Evolutionary conservation across 2,113 vertebrate genomes (phyloP).

Genomic region (Bufo bufo): DNA sequence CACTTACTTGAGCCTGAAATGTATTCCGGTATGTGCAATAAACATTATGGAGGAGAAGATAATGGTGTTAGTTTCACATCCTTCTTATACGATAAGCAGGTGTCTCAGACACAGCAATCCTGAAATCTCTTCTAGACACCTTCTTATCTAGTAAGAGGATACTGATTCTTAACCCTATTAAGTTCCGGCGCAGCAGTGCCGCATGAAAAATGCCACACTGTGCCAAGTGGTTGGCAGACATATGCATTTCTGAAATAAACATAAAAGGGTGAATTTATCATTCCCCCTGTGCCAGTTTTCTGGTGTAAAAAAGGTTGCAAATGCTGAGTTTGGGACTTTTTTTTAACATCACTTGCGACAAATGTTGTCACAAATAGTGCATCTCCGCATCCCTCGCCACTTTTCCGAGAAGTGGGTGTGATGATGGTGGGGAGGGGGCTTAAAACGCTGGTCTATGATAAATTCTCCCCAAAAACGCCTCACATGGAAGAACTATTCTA

Average conservation of each 20-base stretch:
- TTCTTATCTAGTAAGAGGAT: slow-evolving; percentile 55
- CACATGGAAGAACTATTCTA: no score
- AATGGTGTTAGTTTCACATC: slow-evolving; percentile 34
- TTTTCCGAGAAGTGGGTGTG: no score
- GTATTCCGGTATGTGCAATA: not conserved
- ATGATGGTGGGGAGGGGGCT: no score
- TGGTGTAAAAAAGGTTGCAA: no score
- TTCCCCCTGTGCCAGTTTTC: no score
- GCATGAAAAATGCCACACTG: not conserved
- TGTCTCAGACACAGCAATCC: slow-evolving; percentile 36
- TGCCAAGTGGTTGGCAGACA: not conserved
- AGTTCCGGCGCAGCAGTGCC: slow-evolving; percentile 12
- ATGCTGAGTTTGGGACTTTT: no score
- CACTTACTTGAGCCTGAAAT: not conserved
- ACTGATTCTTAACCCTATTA: slow-evolving; percentile 50
- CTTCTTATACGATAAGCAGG: slow-evolving; percentile 51
- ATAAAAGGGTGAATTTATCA: not conserved
- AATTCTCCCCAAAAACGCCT: no score
- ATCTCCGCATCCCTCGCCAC: no score
- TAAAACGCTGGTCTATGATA: no score
- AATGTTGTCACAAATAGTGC: no score
- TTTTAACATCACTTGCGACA: no score
- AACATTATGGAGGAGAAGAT: slow-evolving; percentile 29
- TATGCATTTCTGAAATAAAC: not conserved
- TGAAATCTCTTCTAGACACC: slow-evolving; percentile 46